Evolutionary conservation across 2,797 vertebrate genomes (phyloP).

Genomic region (Craterocephalus amniculus): DNA sequence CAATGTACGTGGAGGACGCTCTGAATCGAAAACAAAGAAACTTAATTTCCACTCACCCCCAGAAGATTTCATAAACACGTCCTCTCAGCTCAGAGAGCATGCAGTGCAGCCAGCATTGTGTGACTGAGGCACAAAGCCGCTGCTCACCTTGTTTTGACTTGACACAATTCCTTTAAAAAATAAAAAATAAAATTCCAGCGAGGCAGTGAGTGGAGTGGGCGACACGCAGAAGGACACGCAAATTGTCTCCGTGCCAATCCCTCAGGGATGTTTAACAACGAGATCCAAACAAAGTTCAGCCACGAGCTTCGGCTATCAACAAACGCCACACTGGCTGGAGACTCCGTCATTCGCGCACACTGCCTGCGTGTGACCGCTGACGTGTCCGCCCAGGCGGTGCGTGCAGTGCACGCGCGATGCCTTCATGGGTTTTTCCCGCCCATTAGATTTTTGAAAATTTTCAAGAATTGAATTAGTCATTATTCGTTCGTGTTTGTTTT

Average conservation of each 20-base stretch:
- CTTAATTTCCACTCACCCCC: conserved; percentile 45
- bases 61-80: background rate
- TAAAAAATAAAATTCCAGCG: background rate
- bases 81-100: conserved; percentile 5
- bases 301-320: conserved; percentile 8
- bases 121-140: conserved; percentile 1
- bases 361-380: conserved; percentile 7
- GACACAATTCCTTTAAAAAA: conserved; percentile 28
- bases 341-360: background rate
- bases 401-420: conserved; percentile 32
- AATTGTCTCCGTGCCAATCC: background rate
- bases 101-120: conserved; percentile 25
- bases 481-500: background rate
- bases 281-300: conserved; percentile 33
- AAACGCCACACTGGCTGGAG: conserved; percentile 21
- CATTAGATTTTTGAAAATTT: background rate
- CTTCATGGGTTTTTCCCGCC: background rate
- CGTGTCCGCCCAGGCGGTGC: conserved; percentile 36
- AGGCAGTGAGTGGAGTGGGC: background rate
- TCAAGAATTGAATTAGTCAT: background rate
- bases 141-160: conserved; percentile 37
- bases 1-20: background rate
- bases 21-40: background rate
- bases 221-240: conserved; percentile 25
- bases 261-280: background rate